Evolutionary conservation across 2,113 vertebrate species (phyloP).

Genomic region (Bostrychus sinensis): DNA sequence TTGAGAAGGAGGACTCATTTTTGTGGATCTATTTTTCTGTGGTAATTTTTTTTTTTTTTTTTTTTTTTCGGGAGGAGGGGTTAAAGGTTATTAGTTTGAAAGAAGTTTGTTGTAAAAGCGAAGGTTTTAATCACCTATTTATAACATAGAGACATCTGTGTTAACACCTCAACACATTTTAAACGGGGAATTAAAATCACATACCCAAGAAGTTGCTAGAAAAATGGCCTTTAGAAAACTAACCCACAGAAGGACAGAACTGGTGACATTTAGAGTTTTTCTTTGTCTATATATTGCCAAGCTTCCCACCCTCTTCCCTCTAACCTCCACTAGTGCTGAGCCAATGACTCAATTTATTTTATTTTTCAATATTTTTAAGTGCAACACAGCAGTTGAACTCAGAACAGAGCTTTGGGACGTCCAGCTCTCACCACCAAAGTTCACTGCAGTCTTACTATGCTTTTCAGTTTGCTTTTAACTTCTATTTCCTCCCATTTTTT

Average conservation of each 20-base stretch:
- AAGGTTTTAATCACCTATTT: constrained; percentile 59
- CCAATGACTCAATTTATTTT: constrained; percentile 34
- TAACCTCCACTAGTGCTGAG: constrained; percentile 54
- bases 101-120: neutral
- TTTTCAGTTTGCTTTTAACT: constrained; percentile 48
- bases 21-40: constrained; percentile 38
- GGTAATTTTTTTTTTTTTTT: constrained; percentile 8
- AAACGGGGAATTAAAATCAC: constrained; percentile 28
- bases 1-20: constrained; percentile 51
- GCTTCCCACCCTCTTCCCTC: constrained; percentile 28
- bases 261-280: constrained; percentile 42
- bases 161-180: constrained; percentile 67
- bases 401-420: constrained; percentile 13
- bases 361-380: constrained; percentile 11
- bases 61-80: neutral
- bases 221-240: constrained; percentile 40
- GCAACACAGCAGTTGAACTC: constrained; percentile 28
- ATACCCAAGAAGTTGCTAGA: constrained; percentile 34
- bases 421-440: constrained; percentile 26
- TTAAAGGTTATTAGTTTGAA: neutral
- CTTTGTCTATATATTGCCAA: constrained; percentile 69
- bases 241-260: constrained; percentile 56
- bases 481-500: constrained; percentile 22
- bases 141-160: constrained; percentile 73
- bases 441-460: constrained; percentile 60